Evolutionary conservation across 2,797 vertebrate species (phyloP), one percentile per base, ranked within the genome.

Genomic region (Pangasius macronema): DNA sequence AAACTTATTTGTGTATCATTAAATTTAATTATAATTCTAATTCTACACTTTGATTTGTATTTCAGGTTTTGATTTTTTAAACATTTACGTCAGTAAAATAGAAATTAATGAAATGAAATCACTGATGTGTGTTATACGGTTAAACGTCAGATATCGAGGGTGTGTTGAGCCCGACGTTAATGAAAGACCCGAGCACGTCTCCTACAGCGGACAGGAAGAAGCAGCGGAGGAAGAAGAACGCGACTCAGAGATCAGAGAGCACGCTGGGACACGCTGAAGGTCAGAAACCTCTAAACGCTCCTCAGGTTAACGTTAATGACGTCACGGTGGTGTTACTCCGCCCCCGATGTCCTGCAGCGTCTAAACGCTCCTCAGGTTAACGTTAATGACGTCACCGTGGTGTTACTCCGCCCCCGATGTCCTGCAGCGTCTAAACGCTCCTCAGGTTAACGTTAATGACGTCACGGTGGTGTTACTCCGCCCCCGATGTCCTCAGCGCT

Each of bases 191-290:
- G 13, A 87, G 63, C 49, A 84, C 87, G 9, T 99, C 98, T 4
- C 98, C 98, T 1, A 95, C 98, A 96, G 94, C 95, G 9, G 97
- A 97, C 94, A 93, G 97, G 91, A 99, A 98, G 96, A 99, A 99
- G 92, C 97, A 98, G 92, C 93, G 96, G 39, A 94, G 97, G 94
- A 99, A 99, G 96, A 98, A 99, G 92, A 95, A 98, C 90, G 96
- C 93, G 91, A 98, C 97, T 1, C 97, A 97, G 1, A 99, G 98
- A 93, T 98, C 97, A 0, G 98, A 99, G 24, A 91, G 95, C 0
- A 96, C 97, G 0, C 92, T 95, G 0, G 97, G 97, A 1, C 98
- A 98, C 91, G 97, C 97, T 0, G 98, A 99, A 95, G 98, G 98
- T 99, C 93, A 92, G 95, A 22, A 70, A 46, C 2, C 1, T 13